These are phyloP conservation scores for Gymnocheta viridis DNA, from an alignment of 2,888 invertebrate species.

Conservation along the genomic window DNA sequence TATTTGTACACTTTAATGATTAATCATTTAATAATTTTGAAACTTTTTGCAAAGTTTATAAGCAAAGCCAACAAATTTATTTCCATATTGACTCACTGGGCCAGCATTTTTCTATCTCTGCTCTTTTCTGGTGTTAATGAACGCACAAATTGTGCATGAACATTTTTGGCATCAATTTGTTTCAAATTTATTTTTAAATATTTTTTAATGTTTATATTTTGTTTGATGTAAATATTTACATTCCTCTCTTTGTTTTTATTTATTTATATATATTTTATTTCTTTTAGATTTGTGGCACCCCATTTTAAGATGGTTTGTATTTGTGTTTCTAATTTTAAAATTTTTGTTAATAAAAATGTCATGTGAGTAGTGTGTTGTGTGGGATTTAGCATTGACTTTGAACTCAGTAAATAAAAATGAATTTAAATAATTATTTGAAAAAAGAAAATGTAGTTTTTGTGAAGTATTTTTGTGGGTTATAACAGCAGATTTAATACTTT, in stretches of 20 bases:
- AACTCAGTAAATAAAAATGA: constrained; percentile 1
- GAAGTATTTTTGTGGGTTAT: neutral
- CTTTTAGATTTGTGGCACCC: neutral
- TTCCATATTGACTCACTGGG: neutral
- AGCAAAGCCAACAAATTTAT: neutral
- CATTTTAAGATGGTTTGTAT: neutral
- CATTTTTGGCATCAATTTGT: constrained; percentile 28
- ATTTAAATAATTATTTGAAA: neutral
- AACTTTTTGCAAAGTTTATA: neutral
- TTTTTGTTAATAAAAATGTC: neutral
- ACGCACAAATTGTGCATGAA: constrained; percentile 48
- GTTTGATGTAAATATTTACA: constrained; percentile 47
- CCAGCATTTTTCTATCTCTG: neutral
- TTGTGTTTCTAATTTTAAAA: neutral
- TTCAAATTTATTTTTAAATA: neutral
- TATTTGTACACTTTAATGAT: neutral
- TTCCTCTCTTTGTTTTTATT: neutral
- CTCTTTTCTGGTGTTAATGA: constrained; percentile 44
- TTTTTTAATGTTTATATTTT: constrained; percentile 10
- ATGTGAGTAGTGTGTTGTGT: neutral
- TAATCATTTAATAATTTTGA: constrained; percentile 11
- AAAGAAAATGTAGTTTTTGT: neutral
- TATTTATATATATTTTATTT: neutral
- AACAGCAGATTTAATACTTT: too few relatives aligned
- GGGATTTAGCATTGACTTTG: constrained; percentile 31